phyloP scores from a whole-genome alignment of 2,113 vertebrate genomes.

The Ophiodon elongatus region DNA sequence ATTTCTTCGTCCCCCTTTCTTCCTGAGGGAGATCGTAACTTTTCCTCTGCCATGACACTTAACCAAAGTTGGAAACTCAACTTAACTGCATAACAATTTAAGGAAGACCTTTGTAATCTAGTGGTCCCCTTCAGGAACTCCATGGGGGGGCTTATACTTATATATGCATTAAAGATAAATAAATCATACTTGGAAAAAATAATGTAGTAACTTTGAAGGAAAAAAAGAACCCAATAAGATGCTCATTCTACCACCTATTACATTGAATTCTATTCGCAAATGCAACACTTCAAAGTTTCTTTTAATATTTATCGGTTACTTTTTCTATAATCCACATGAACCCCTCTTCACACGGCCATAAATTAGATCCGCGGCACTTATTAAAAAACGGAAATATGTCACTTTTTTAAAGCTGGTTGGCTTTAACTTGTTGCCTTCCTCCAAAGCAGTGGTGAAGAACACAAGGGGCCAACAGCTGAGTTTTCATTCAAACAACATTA shows the following conservation, averaged over 20 bases:
- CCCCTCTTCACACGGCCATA: neutral
- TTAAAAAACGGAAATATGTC: neutral
- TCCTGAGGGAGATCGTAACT: slow-evolving; percentile 42
- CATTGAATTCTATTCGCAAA: neutral
- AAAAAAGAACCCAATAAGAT: neutral
- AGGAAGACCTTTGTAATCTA: neutral
- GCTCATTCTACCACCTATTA: neutral
- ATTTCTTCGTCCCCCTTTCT: slow-evolving; percentile 58
- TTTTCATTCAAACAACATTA: neutral
- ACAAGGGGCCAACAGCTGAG: neutral
- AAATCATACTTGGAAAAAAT: neutral
- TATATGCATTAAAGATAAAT: neutral
- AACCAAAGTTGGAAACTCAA: slow-evolving; percentile 31
- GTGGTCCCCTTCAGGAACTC: neutral
- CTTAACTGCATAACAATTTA: neutral
- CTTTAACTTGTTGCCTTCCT: too few relatives aligned
- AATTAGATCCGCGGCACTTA: neutral
- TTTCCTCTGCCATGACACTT: neutral
- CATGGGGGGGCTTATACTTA: neutral
- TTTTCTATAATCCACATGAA: neutral
- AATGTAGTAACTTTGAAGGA: neutral
- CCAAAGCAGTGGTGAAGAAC: too few relatives aligned
- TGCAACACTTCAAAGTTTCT: neutral
- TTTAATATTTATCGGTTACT: neutral
- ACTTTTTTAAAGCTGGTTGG: too few relatives aligned